These are phyloP conservation scores for Steinernema carpocapsae DNA, from an alignment of 2,888 invertebrate genomes.

Conservation along the genomic window DNA sequence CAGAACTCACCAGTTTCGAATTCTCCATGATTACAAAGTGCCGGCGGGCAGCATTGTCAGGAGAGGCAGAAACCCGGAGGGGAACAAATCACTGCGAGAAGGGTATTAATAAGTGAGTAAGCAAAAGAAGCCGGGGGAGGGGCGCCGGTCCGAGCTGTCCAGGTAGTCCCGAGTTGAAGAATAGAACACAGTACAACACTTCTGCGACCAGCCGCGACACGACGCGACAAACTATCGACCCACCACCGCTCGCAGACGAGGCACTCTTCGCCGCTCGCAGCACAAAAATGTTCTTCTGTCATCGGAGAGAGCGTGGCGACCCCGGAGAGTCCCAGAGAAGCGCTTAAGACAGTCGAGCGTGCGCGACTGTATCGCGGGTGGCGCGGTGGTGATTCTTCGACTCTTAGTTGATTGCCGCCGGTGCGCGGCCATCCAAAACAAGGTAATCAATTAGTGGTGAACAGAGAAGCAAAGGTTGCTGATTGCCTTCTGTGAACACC, in stretches of 20 bases:
- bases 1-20: slow-evolving; percentile 32
- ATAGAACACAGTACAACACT: slow-evolving; percentile 22
- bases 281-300: slow-evolving; percentile 13
- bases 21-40: slow-evolving; percentile 11
- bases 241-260: not conserved
- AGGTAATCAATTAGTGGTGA: slow-evolving; percentile 29
- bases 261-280: slow-evolving; percentile 19
- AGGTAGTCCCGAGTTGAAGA: slow-evolving; percentile 28
- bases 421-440: slow-evolving; percentile 9
- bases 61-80: not conserved
- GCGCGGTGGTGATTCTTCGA: not conserved
- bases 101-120: slow-evolving; percentile 29
- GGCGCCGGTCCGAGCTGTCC: not conserved
- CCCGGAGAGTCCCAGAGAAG: slow-evolving; percentile 15
- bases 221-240: slow-evolving; percentile 32
- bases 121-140: not conserved
- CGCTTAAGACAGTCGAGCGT: slow-evolving; percentile 24
- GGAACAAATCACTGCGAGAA: not conserved
- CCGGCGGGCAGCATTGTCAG: slow-evolving; percentile 4
- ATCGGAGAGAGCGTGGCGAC: not conserved
- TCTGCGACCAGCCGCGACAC: slow-evolving; percentile 35
- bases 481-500: slow-evolving; percentile 5
- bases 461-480: not conserved
- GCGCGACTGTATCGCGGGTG: slow-evolving; percentile 22
- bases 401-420: not conserved